A percentile compares a stretch with the other conserved stretches of the same genome.
These are phyloP conservation scores for Rhombomys opimus DNA, from an alignment of 2,113 vertebrate genomes.

Conservation along the genomic window DNA sequence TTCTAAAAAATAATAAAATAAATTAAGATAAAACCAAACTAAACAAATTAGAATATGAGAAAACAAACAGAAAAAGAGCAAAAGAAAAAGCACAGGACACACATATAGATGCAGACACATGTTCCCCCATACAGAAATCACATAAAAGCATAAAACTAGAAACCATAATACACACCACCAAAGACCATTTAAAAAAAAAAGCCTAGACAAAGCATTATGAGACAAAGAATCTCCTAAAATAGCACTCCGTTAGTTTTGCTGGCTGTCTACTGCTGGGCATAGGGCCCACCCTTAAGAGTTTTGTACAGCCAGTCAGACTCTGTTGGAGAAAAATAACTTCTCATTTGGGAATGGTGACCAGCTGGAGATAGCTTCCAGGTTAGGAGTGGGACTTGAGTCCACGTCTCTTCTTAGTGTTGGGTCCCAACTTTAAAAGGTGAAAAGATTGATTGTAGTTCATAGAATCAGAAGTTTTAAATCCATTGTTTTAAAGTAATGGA, in stretches of 20 bases:
- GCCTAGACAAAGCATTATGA: not conserved
- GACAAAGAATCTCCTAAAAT: not conserved
- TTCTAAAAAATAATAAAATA: not conserved
- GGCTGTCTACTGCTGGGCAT: not conserved
- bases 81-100: not conserved
- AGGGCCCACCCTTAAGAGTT: not conserved
- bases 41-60: not conserved
- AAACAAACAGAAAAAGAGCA: not conserved
- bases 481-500: not conserved
- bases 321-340: not conserved
- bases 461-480: not conserved
- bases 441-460: not conserved
- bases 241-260: not conserved
- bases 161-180: no score
- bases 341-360: not conserved
- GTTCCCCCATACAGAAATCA: not conserved
- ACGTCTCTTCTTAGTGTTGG: not conserved
- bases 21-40: not conserved
- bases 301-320: not conserved
- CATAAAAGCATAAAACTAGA: not conserved
- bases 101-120: not conserved
- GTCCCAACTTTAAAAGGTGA: not conserved
- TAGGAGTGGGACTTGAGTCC: not conserved
- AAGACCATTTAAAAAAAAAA: not conserved
- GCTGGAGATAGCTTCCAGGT: not conserved